Evolutionary conservation across 2,797 vertebrate genomes (phyloP).

Genomic region (Poeciliopsis presidionis): DNA sequence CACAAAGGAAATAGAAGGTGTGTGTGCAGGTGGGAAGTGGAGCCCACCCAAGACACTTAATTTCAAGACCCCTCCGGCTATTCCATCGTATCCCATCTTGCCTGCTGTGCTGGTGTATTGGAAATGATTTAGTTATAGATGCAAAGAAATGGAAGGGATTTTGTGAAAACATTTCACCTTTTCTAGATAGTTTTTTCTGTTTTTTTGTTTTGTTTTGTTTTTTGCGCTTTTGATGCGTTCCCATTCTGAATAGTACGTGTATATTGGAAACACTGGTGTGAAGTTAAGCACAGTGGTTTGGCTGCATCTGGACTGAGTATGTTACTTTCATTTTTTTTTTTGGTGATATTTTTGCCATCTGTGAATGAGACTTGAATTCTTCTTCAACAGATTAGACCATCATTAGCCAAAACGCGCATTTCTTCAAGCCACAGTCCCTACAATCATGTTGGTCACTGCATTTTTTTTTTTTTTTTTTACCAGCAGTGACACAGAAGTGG

Average conservation of each 20-base stretch:
- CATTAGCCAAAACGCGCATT: background rate
- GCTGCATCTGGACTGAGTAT: background rate
- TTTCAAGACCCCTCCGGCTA: background rate
- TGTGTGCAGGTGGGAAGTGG: background rate
- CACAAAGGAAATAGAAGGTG: background rate
- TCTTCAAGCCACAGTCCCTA: background rate
- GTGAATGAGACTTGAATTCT: background rate
- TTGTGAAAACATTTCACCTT: background rate
- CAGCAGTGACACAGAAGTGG: background rate
- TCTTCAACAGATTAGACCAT: background rate
- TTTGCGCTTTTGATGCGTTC: background rate
- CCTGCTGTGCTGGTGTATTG: background rate
- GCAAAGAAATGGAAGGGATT: background rate
- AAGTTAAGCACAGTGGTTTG: background rate
- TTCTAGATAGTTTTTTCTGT: background rate
- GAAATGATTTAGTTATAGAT: background rate
- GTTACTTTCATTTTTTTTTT: background rate
- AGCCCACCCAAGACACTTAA: background rate
- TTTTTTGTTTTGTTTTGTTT: background rate
- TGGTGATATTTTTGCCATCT: background rate
- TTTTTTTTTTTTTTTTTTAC: too few relatives aligned
- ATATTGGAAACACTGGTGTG: background rate
- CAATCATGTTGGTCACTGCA: background rate
- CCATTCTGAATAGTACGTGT: background rate
- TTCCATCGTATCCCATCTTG: background rate